Conservation (phyloP, 2,888 invertebrate genomes). For the Cheilosia vernalis region DNA sequence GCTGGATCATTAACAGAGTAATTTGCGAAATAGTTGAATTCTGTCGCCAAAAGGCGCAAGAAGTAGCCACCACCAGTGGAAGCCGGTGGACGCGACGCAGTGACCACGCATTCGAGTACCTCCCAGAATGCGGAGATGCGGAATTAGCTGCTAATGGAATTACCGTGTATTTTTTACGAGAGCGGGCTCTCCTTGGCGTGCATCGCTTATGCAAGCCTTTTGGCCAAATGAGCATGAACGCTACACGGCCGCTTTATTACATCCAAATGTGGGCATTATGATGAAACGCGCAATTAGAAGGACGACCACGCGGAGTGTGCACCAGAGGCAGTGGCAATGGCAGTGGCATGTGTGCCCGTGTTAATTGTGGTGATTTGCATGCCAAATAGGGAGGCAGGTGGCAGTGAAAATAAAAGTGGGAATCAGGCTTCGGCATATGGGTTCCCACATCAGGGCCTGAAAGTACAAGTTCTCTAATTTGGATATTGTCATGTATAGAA, state of each 20-base stretch:
- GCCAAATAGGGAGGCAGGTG: slow-evolving; percentile 47
- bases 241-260: slow-evolving; percentile 48
- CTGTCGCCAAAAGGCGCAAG: slow-evolving; percentile 52
- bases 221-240: slow-evolving; percentile 50
- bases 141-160: slow-evolving; percentile 71
- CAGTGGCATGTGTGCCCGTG: slow-evolving; percentile 15
- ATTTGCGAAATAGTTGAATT: slow-evolving; percentile 53
- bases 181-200: neutral
- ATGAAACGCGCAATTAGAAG: slow-evolving; percentile 69
- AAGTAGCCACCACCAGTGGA: too few species aligned
- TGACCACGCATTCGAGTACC: slow-evolving; percentile 42
- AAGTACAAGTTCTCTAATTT: slow-evolving; percentile 40
- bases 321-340: neutral
- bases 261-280: slow-evolving; percentile 74
- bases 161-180: slow-evolving; percentile 45
- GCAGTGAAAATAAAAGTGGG: slow-evolving; percentile 46
- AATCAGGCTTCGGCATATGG: neutral
- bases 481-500: too few species aligned
- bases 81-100: neutral
- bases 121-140: slow-evolving; percentile 49
- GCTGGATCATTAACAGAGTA: slow-evolving; percentile 68
- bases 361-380: slow-evolving; percentile 41
- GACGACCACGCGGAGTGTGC: slow-evolving; percentile 31
- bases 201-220: slow-evolving; percentile 55
- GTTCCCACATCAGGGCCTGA: neutral